Evolutionary conservation across 1,140 invertebrate species (phyloP), one percentile per base, ranked within the genome.

Genomic region (Ceratina japonica): DNA sequence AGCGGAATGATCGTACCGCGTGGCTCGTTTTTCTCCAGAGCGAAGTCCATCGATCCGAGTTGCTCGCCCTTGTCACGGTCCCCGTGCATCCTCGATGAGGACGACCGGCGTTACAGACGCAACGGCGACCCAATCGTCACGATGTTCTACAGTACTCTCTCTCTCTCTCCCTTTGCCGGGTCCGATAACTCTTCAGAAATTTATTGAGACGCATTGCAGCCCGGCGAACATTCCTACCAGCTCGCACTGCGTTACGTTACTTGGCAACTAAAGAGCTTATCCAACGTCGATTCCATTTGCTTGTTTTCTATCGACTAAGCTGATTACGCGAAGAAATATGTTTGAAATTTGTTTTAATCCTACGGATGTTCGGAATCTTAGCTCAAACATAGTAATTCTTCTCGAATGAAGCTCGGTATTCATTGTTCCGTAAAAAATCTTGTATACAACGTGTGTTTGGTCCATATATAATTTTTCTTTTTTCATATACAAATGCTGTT

Each of bases 11-110:
- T 86, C 80, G 85, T 69, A 75, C 62, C 62, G 22, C 59, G 54
- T 24, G 66, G 71, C 73, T 82, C 79, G 80, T 87, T 87, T 88
- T 87, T 87, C 79, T 79, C 75, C 12, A 22, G 37, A 61, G 66
- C 56, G 51, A 54, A 72, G 69, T 44, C 79, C 70, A 87, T 85
- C 82, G 86, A 88, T 85, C 86, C 79, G 49, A 15, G 44, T 49
- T 52, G 62, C 54, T 75, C 66, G 56, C 44, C 24, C 74, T 75
- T 80, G 61, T 59, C 27, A 61, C 16, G 69, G 70, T 73, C 79
- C 76, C 79, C 76, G 68, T 86, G 75, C 77, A 82, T 86, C 75
- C 62, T 64, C 82, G 84, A 82, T 81, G 71, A 81, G 84, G 52
- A 49, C 62, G 54, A 59, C 62, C 37, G 15, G 54, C 58, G 54